Base-by-base conservation (phyloP, 2,797 vertebrate species). In the Philypnodon macrostomus region DNA sequence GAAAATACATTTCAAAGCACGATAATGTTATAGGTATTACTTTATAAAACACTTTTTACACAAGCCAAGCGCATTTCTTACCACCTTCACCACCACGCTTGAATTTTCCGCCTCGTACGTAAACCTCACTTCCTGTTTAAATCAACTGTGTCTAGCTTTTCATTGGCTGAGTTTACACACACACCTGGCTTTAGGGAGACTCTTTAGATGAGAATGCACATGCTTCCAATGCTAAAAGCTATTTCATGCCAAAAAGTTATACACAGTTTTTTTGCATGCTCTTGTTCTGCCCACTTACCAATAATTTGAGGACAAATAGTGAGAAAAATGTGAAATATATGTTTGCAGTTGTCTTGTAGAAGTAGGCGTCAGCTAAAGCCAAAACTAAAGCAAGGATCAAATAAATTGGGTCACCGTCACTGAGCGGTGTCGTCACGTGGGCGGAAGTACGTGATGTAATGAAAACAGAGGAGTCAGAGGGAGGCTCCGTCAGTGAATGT, bases 371-470 rank as follows among this genome's bases (percentile, higher is more conserved):
- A n/a, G n/a, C n/a, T n/a, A n/a, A n/a, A n/a, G n/a, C n/a, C n/a
- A n/a, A n/a, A n/a, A n/a, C n/a, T n/a, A n/a, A 23, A 23, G 21
- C 21, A 3, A 23, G 6, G 6, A 3, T 23, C 21, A 23, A 23
- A 5, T 10, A 45, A 73, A 77, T 63, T 16, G 65, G 72, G 72
- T 64, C 69, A 64, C 21, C 8, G 71, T 78, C 15, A 64, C 79
- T 79, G 60, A 57, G 63, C 75, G 55, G 80, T 57, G 26, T 17
- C 70, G 67, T 73, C 87, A 90, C 86, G 88, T 89, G 88, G 86
- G 73, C 90, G 89, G 91, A 91, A 92, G 88, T 80, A 5, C 11
- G 44, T 68, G 74, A 85, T 89, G 79, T 90, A 85, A 90, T 84
- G 82, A 89, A 63, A 89, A 89, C 86, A 88, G 83, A 41, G 66